Base-by-base conservation (phyloP, 1,140 invertebrate species). In the Aphaenogaster ashmeadi region DNA sequence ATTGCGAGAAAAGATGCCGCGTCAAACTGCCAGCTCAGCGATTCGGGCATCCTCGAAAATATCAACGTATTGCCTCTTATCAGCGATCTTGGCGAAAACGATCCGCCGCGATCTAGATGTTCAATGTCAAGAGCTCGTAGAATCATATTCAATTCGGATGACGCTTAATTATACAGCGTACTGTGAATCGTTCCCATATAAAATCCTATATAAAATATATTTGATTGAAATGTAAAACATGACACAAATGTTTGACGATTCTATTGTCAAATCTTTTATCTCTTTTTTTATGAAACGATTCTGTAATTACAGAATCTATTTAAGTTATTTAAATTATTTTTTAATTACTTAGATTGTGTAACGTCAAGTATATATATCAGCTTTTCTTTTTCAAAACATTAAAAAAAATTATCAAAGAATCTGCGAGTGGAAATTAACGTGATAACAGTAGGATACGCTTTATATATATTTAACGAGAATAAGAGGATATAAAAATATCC, bases 21-120 rank as follows among this genome's bases (percentile, higher is more conserved):
- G 86, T 88, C 72, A 86, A 89, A 88, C 78, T 91, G 80, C 86
- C 80, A 91, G 89, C 90, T 93, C 92, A 92, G 89, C 90, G 85
- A 92, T 91, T 92, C 85, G 87, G 91, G 90, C 86, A 69, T 50
- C 75, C 58, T 47, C 18, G 66, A 62, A 36, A 50, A 64, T 77
- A 75, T 58, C 78, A 80, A 90, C 71, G 75, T 89, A 83, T 84
- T 85, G 88, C 60, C 64, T 56, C 21, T 79, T 64, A 86, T 77
- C 72, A 74, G 41, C 13, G 41, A 81, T 81, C 33, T 74, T 74
- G 41, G 41, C 79, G 18, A 69, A 64, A 72, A 72, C 38, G 52
- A 83, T 83, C 27, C 15, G 15, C 38, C 38, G 38, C 27, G 9
- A 58, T 83, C 58, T 41, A 60, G 15, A 41, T 41, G 38, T 21